phyloP scores from a whole-genome alignment of 2,113 vertebrate genomes.

The Actinemys pallida region DNA sequence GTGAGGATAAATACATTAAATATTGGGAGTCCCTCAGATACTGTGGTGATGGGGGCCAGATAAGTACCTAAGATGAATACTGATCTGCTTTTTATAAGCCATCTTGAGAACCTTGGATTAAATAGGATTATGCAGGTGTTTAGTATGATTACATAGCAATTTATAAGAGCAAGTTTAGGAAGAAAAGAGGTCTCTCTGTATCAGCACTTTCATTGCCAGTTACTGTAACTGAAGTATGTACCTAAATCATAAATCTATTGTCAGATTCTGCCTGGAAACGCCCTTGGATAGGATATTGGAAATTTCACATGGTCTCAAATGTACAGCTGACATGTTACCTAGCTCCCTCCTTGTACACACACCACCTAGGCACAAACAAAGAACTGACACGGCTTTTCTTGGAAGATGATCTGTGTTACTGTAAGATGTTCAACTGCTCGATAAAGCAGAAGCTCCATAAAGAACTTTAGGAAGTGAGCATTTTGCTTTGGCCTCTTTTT shows the following conservation, averaged over 20 bases:
- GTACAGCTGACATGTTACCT: background rate
- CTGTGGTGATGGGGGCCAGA: background rate
- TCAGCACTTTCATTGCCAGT: fast-evolving
- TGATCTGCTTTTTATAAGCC: background rate
- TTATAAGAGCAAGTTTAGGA: background rate
- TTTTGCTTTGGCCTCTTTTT: background rate
- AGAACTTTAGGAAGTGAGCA: fast-evolving
- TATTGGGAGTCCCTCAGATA: background rate
- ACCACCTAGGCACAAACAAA: background rate
- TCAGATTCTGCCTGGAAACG: background rate
- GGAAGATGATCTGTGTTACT: background rate
- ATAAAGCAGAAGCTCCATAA: background rate
- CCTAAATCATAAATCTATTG: background rate
- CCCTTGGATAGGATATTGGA: background rate
- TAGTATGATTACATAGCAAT: background rate
- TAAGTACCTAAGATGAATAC: background rate
- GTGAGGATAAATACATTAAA: background rate
- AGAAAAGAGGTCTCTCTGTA: background rate
- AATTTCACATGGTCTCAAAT: fast-evolving
- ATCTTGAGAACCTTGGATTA: background rate
- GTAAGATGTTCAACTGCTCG: fast-evolving
- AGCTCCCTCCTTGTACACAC: fast-evolving
- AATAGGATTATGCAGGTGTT: background rate
- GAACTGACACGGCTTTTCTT: fast-evolving
- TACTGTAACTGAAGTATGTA: fast-evolving